These are phyloP conservation scores for Trissolcus brochymenae DNA, from an alignment of 2,888 invertebrate genomes.

Conservation along the genomic window DNA sequence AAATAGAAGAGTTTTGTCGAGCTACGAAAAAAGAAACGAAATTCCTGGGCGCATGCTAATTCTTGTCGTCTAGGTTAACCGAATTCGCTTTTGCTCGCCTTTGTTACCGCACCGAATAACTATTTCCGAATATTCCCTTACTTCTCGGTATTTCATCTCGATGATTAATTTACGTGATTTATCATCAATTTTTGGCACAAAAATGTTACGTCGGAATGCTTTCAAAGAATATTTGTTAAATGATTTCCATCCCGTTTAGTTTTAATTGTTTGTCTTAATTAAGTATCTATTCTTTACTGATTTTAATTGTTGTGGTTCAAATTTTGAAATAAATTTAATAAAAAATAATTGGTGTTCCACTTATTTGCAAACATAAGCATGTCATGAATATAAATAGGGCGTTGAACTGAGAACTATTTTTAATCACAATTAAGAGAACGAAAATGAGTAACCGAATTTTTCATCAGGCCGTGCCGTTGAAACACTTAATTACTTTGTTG, in stretches of 20 bases:
- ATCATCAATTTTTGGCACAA: no score
- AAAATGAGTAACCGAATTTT: background rate
- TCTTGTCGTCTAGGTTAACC: conserved; percentile 49
- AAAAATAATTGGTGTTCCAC: no score
- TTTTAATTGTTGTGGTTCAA: no score
- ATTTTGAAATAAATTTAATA: no score
- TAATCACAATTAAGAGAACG: no score
- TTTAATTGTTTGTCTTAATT: background rate
- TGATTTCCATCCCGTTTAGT: no score
- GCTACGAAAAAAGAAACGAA: conserved; percentile 54
- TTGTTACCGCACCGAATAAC: conserved; percentile 46
- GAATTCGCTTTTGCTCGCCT: conserved; percentile 37
- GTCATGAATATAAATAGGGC: no score
- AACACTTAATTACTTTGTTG: conserved; percentile 52
- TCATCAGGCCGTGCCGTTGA: conserved; percentile 1
- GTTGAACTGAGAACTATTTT: no score
- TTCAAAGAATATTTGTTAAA: no score
- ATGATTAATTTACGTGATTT: no score
- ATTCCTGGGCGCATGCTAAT: conserved; percentile 59
- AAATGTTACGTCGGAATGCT: background rate
- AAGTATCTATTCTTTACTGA: no score
- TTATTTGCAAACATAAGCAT: no score
- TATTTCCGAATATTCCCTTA: conserved; percentile 17
- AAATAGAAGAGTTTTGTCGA: conserved; percentile 63
- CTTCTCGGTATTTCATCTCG: background rate